Percentiles rank a stretch among this genome's conserved stretches.
phyloP scores from a whole-genome alignment of 2,888 invertebrate genomes.

The Himalopsyche anomala region DNA sequence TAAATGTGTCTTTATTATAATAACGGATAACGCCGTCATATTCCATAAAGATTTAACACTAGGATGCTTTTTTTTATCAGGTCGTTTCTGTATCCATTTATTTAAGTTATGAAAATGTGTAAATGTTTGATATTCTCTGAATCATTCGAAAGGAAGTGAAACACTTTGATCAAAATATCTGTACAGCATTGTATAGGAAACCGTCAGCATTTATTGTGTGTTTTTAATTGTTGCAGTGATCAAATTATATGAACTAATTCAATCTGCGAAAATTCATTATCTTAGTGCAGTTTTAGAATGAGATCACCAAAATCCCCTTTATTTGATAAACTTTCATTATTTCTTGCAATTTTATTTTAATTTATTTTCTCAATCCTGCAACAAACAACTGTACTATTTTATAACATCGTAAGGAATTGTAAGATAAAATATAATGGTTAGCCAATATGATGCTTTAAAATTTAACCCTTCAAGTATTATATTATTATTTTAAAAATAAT shows the following conservation, averaged over 20 bases:
- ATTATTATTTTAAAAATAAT: neutral
- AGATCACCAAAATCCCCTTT: neutral
- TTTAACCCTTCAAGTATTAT: neutral
- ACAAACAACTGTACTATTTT: neutral
- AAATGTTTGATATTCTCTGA: conserved; percentile 18
- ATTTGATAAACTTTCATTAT: neutral
- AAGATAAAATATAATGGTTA: neutral
- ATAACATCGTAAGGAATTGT: neutral
- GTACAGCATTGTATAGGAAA: neutral
- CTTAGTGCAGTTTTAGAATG: neutral
- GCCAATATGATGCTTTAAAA: neutral
- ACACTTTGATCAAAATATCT: neutral
- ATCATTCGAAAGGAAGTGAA: neutral
- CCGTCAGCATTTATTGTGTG: neutral
- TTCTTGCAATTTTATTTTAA: neutral
- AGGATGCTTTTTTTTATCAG: too few species aligned
- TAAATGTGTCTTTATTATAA: neutral
- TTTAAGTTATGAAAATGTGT: neutral
- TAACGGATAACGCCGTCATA: too few species aligned
- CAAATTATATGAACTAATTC: neutral
- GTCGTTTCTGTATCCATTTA: neutral
- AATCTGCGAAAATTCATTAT: neutral
- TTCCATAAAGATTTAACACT: too few species aligned
- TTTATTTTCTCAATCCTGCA: neutral
- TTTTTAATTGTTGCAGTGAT: neutral